Evolutionary conservation across 2,888 invertebrate genomes (phyloP).

Genomic region (Heliconius ismenius): DNA sequence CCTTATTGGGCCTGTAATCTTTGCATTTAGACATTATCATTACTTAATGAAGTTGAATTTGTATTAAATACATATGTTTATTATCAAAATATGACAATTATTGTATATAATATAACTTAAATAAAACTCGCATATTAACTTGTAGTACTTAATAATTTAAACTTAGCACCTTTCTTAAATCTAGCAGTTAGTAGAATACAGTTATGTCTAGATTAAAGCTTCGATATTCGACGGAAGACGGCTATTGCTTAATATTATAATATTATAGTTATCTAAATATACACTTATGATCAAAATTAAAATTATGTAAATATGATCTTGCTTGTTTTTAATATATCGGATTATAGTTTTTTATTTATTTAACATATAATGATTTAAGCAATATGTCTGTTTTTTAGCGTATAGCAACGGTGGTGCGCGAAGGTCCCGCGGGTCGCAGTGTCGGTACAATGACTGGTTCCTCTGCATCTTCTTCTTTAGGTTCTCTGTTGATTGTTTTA

Average conservation of each 20-base stretch:
- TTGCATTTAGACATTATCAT: too few relatives aligned
- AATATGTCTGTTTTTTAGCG: conserved; percentile 48
- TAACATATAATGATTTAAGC: not conserved
- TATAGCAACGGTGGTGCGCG: conserved; percentile 60
- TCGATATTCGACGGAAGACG: conserved; percentile 68
- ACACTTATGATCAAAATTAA: conserved; percentile 14
- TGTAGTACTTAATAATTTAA: conserved; percentile 37
- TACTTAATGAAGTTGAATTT: too few relatives aligned
- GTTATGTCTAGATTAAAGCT: conserved; percentile 74
- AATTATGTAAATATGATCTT: conserved; percentile 1
- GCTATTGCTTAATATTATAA: conserved; percentile 50
- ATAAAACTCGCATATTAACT: conserved; percentile 20
- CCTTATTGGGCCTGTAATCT: too few relatives aligned
- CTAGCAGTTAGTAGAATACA: conserved; percentile 53
- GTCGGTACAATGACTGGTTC: conserved; percentile 73
- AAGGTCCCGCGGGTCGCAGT: conserved; percentile 65
- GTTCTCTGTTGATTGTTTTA: conserved; percentile 55
- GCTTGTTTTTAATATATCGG: not conserved
- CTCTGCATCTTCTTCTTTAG: conserved; percentile 54
- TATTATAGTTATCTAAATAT: conserved; percentile 23
- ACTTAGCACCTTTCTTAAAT: conserved; percentile 49
- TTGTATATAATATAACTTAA: not conserved
- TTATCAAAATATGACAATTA: too few relatives aligned
- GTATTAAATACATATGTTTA: too few relatives aligned
- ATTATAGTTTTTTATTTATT: conserved; percentile 3